Evolutionary conservation across 2,113 vertebrate genomes (phyloP).

Genomic region (Misgurnus anguillicaudatus): DNA sequence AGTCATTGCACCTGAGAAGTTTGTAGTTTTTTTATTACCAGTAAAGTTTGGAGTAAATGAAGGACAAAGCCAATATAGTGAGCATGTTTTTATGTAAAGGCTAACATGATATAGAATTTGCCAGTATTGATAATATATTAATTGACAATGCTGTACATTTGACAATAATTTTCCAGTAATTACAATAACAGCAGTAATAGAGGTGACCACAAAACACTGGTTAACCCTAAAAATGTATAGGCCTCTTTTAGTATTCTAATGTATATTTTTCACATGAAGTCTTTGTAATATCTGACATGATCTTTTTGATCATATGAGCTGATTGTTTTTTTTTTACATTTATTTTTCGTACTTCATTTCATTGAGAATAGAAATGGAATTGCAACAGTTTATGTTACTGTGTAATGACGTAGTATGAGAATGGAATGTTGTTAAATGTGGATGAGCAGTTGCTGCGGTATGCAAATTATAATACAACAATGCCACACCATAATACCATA

Average conservation of each 20-base stretch:
- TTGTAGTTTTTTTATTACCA: not conserved
- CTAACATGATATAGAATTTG: not conserved
- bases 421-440: slow-evolving; percentile 31
- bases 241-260: no score
- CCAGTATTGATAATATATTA: not conserved
- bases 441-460: not conserved
- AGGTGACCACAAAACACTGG: not conserved
- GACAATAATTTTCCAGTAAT: not conserved
- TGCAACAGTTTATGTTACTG: slow-evolving; percentile 3
- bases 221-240: not conserved
- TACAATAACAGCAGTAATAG: not conserved
- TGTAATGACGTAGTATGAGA: not conserved
- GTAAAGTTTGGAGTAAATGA: not conserved
- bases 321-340: not conserved
- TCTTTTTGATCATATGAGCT: not conserved
- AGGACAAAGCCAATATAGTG: not conserved
- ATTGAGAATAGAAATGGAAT: not conserved
- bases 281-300: no score
- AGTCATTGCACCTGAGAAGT: not conserved
- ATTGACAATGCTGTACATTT: not conserved
- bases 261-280: no score
- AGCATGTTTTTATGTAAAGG: not conserved
- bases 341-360: not conserved
- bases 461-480: not conserved
- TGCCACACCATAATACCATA: not conserved